Base-by-base conservation (phyloP, 1,140 invertebrate genomes). In the Apis dorsata region DNA sequence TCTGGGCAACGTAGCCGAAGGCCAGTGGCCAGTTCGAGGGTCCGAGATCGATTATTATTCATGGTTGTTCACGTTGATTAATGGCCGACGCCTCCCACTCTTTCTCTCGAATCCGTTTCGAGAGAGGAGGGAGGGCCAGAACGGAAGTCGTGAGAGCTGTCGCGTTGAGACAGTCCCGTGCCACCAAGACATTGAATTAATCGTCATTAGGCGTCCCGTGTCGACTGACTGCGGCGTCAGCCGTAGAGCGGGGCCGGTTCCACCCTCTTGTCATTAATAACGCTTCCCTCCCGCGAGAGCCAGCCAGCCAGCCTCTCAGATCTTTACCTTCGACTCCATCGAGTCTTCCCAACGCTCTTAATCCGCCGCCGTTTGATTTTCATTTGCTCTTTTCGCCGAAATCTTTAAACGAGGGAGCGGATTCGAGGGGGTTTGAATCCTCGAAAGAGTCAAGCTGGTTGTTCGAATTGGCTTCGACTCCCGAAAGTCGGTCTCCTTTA, bases 241-340 rank as follows among this genome's bases (percentile, higher is more conserved):
- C 75, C 55, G 24, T 65, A 75, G 72, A 72, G 75, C 79, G 70
- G 62, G 28, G 55, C 24, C 13, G 63, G 81, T 85, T 85, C 88
- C 90, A 85, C 88, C 84, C 90, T 88, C 83, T 82, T 62, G 72
- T 91, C 88, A 86, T 90, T 91, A 90, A 90, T 90, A 91, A 90
- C 81, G 77, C 57, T 76, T 84, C 70, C 81, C 85, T 80, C 73
- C 24, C 60, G 55, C 60, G 53, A 19, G 55, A 21, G 24, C 73
- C 60, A 49, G 57, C 53, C 28, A 28, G 28, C 34, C 34, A 34
- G 34, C 34, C 34, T 34, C 82, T 24, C 68, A 49, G 24, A 19
- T 73, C 4, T 44, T 1, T 8, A 34, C 44, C 71, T 19, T 66
- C 73, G 60, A 34, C 62, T 62, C 63, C 51, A 71, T 85, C 57